A percentile compares a stretch with the other conserved stretches of the same genome.
These are phyloP conservation scores for Portunus trituberculatus DNA, from an alignment of 1,140 invertebrate genomes.

Conservation along the genomic window DNA sequence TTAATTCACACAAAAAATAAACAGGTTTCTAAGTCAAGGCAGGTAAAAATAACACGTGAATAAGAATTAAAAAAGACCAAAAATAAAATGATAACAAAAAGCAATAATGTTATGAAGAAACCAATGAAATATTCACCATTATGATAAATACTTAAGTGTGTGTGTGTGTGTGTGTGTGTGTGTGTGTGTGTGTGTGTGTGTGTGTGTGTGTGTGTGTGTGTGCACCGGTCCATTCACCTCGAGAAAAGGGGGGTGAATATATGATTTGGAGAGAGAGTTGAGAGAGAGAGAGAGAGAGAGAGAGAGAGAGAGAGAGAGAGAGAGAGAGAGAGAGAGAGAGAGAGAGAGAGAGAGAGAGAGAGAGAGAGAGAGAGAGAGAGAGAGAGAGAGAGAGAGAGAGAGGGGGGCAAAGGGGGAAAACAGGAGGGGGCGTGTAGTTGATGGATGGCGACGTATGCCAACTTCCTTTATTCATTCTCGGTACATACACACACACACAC, in stretches of 20 bases:
- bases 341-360: not conserved
- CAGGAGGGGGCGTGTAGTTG: not conserved
- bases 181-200: not conserved
- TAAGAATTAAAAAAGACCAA: too few species aligned
- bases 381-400: not conserved
- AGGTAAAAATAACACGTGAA: too few species aligned
- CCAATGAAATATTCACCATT: not conserved
- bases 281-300: not conserved
- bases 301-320: not conserved
- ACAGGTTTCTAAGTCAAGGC: too few species aligned
- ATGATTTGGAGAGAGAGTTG: not conserved
- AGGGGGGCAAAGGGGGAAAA: not conserved
- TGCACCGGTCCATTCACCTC: not conserved
- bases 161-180: conserved; percentile 20
- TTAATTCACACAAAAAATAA: too few species aligned
- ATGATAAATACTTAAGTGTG: not conserved
- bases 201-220: not conserved
- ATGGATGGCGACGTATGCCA: not conserved
- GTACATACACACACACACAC: not conserved
- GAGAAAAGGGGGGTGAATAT: conserved; percentile 18
- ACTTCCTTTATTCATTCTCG: conserved; percentile 2
- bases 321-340: not conserved
- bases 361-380: conserved; percentile 4
- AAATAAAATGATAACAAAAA: too few species aligned
- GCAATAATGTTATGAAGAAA: not conserved